Percentiles rank a stretch among this genome's conserved stretches.
Conservation (phyloP, 2,113 vertebrate genomes). For the Plecotus auritus region DNA sequence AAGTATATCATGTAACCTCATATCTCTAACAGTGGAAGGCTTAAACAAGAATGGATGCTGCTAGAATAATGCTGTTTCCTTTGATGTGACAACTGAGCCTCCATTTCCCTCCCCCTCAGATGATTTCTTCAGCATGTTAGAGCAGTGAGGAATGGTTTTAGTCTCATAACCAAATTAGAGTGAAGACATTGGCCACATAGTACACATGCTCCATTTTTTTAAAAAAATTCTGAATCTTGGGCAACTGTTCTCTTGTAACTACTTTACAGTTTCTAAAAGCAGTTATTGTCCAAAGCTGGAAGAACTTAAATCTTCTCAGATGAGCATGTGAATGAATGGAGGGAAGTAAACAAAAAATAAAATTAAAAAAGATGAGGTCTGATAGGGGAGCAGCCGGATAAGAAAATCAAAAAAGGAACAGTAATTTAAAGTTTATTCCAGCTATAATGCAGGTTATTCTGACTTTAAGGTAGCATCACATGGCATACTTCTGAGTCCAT, state of each 20-base stretch:
- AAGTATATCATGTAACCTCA: constrained; percentile 86
- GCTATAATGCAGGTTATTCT: constrained; percentile 91
- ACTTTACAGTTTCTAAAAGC: constrained; percentile 91
- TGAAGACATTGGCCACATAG: no score
- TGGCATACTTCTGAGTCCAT: constrained; percentile 99
- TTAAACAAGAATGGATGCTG: constrained; percentile 84
- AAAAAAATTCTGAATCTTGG: constrained; percentile 86
- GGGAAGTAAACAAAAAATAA: constrained; percentile 87
- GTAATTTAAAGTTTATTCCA: constrained; percentile 94
- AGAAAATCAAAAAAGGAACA: constrained; percentile 90
- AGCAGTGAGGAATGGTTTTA: constrained; percentile 86
- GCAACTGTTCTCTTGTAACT: constrained; percentile 89
- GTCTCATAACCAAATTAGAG: no score
- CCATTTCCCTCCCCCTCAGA: constrained; percentile 81
- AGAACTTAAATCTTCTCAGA: constrained; percentile 89
- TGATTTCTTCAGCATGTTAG: constrained; percentile 86
- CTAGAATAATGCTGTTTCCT: constrained; percentile 82
- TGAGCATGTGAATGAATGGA: constrained; percentile 91
- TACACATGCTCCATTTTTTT: constrained; percentile 61
- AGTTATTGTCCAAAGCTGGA: constrained; percentile 90
- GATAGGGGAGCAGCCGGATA: constrained; percentile 88
- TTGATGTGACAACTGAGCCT: constrained; percentile 80
- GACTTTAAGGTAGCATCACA: constrained; percentile 93
- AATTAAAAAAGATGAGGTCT: constrained; percentile 87
- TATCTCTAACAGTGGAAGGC: constrained; percentile 87